These are phyloP conservation scores for Tricholauxania praeusta DNA, from an alignment of 2,888 invertebrate genomes.

Conservation along the genomic window DNA sequence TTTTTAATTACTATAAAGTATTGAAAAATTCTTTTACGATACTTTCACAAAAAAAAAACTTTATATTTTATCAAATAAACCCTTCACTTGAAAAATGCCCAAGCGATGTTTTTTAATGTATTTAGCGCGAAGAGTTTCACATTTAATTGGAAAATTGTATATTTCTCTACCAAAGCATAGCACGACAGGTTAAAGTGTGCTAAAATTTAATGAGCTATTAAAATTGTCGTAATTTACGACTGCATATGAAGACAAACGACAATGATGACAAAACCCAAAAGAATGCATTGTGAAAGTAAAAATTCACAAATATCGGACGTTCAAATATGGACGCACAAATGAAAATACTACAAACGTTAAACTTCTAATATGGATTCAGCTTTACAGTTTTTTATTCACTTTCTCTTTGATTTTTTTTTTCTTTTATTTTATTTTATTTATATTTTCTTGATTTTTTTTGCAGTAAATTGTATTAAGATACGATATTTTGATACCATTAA, in stretches of 20 bases:
- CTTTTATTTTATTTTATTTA: slow-evolving; percentile 13
- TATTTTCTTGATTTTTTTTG: slow-evolving; percentile 6
- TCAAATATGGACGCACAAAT: slow-evolving; percentile 21
- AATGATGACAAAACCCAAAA: background rate
- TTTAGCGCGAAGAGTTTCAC: background rate
- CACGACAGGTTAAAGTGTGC: too few relatives aligned
- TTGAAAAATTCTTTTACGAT: too few relatives aligned
- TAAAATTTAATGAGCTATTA: too few relatives aligned
- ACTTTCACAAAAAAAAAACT: too few relatives aligned
- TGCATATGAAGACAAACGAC: slow-evolving; percentile 8
- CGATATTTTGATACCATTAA: slow-evolving; percentile 21
- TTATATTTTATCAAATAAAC: background rate
- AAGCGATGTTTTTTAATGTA: background rate
- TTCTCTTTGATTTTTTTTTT: slow-evolving; percentile 52
- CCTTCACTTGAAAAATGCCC: background rate
- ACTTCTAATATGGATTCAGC: slow-evolving; percentile 59
- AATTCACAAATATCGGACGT: slow-evolving; percentile 6
- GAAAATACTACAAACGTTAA: slow-evolving; percentile 24
- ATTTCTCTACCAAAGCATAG: too few relatives aligned
- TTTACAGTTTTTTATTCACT: slow-evolving; percentile 53
- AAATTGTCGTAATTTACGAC: background rate
- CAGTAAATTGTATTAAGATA: slow-evolving; percentile 23
- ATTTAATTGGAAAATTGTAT: too few relatives aligned
- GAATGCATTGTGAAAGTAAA: slow-evolving; percentile 33
- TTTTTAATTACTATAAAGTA: too few relatives aligned